These are phyloP conservation scores for Illadopsis cleaveri DNA, from an alignment of 2,113 vertebrate genomes.

Conservation along the genomic window DNA sequence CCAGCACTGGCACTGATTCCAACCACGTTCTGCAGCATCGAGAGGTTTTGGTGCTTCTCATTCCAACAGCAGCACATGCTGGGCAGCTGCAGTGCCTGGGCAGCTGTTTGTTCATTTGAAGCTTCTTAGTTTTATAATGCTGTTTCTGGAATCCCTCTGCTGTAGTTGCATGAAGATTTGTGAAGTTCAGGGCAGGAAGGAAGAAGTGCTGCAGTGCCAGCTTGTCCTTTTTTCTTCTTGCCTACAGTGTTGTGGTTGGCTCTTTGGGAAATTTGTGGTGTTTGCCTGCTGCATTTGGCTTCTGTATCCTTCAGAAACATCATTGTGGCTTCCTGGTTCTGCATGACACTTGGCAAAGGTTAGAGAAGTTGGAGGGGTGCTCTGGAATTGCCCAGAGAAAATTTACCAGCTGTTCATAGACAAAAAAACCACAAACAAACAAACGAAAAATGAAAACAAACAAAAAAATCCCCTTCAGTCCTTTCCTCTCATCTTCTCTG, in stretches of 20 bases:
- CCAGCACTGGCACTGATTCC: not conserved
- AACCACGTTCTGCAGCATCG: not conserved
- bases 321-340: not conserved
- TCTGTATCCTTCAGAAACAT: not conserved
- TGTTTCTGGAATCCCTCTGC: not conserved
- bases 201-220: not conserved
- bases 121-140: not conserved
- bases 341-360: not conserved
- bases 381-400: conserved; percentile 9
- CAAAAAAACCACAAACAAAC: not conserved
- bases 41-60: not conserved
- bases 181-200: not conserved
- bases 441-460: not conserved
- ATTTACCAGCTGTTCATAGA: not conserved
- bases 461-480: not conserved
- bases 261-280: not conserved
- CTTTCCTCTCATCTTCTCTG: not conserved
- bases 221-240: not conserved
- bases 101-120: not conserved
- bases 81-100: not conserved
- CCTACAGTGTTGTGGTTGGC: not conserved
- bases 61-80: not conserved
- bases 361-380: not conserved
- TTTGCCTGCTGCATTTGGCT: not conserved
- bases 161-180: not conserved